Conservation (phyloP, 2,888 invertebrate species). For the Machimus rusticus region DNA sequence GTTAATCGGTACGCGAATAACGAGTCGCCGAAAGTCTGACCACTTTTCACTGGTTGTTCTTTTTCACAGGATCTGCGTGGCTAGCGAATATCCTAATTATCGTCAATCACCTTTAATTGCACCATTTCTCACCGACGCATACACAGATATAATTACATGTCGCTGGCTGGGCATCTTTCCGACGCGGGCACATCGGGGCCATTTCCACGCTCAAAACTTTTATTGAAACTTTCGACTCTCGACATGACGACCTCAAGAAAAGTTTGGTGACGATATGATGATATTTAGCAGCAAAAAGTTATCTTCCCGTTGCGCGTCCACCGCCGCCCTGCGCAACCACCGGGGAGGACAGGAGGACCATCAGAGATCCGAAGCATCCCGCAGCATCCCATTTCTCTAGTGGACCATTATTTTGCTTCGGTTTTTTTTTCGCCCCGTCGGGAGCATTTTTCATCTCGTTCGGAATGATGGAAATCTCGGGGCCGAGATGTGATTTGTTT, state of each 20-base stretch:
- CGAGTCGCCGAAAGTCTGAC: not conserved
- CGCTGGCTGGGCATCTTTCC: not conserved
- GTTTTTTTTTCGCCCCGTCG: not conserved
- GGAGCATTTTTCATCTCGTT: constrained; percentile 37
- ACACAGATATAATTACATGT: not conserved
- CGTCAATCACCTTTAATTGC: constrained; percentile 33
- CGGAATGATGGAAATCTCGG: constrained; percentile 21
- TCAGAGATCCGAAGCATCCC: not conserved
- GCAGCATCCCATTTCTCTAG: not conserved
- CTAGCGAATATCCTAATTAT: constrained; percentile 17
- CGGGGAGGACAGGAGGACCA: not conserved
- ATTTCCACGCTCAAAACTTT: constrained; percentile 23
- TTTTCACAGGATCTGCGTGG: not conserved
- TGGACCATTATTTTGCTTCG: constrained; percentile 10
- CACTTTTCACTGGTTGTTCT: not conserved
- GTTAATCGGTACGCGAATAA: not conserved
- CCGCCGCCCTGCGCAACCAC: not conserved
- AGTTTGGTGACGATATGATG: constrained; percentile 33
- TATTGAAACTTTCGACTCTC: constrained; percentile 37
- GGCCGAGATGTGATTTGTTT: constrained; percentile 24
- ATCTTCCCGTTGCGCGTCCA: not conserved
- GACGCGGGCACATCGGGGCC: not conserved
- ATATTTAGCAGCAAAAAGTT: constrained; percentile 31
- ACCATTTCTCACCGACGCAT: not conserved
- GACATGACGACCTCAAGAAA: constrained; percentile 39